Evolutionary conservation across 2,888 invertebrate genomes (phyloP).

Genomic region (Dascillus cervinus): DNA sequence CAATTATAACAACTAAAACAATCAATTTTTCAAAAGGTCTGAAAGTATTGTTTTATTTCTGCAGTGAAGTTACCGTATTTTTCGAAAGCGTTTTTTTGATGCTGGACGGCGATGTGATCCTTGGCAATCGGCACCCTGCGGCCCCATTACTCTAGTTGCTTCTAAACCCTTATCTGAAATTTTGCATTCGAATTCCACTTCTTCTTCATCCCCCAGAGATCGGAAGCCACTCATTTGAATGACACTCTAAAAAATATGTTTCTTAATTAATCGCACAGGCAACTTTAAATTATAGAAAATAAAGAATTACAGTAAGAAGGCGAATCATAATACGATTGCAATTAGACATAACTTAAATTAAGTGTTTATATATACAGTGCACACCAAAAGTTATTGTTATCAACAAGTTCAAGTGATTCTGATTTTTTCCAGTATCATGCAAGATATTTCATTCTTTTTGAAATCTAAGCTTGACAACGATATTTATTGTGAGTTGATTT

Average conservation of each 20-base stretch:
- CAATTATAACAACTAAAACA: slow-evolving; percentile 83
- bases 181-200: slow-evolving; percentile 81
- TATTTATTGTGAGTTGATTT: too few species aligned
- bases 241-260: slow-evolving; percentile 62
- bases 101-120: slow-evolving; percentile 77
- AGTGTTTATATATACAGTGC: too few species aligned
- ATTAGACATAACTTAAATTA: too few species aligned
- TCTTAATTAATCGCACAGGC: too few species aligned
- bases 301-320: too few species aligned
- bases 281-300: too few species aligned
- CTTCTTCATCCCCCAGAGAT: slow-evolving; percentile 81
- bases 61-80: slow-evolving; percentile 85
- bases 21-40: neutral
- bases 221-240: slow-evolving; percentile 87
- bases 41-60: neutral
- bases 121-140: slow-evolving; percentile 67
- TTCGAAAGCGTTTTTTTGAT: slow-evolving; percentile 74
- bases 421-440: too few species aligned
- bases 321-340: too few species aligned
- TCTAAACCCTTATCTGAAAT: slow-evolving; percentile 80
- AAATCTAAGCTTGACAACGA: too few species aligned
- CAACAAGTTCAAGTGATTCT: too few species aligned
- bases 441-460: too few species aligned
- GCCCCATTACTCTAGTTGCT: slow-evolving; percentile 78
- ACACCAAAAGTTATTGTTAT: too few species aligned